Evolutionary conservation across 2,113 vertebrate genomes (phyloP), one percentile per base, ranked within the genome.

Genomic region (Hydrolagus affinis): DNA sequence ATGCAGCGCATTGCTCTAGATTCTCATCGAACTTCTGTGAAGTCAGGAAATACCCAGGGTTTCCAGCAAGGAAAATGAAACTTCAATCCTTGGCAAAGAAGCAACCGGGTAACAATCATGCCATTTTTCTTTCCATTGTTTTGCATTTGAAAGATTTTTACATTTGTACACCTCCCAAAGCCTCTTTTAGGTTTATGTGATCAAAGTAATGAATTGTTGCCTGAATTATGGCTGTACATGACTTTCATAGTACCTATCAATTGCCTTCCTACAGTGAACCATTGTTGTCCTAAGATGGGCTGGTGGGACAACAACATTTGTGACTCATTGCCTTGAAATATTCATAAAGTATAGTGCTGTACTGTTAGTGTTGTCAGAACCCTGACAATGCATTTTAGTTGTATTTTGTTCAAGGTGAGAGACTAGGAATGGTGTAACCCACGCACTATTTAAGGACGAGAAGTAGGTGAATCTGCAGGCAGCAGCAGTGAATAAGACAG

Each of bases 61-160:
- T 17, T 30, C 30, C 25, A 83, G 78, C 66, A 25, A 83, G 8
- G 76, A 80, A 80, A 28, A 32, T 66, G 25, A 83, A 25, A 83
- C 3, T 64, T 17, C 21, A 59, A 15, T 11, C n/a, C 8, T 59
- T 19, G 44, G 2, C 44, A 44, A 44, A 44, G 44, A 44, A 6
- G 17, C 19, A 19, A 25, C 23, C 66, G 23, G 64, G 60, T 30
- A 83, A 30, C 78, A 83, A 30, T 19, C 28, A 32, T 17, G 10
- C 21, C 59, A 32, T 66, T 23, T 66, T 23, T 83, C n/a, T 17
- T 59, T 83, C 66, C 23, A 83, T 25, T 75, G 56, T n/a, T 56
- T 75, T 83, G 44, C 25, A 25, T 17, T 32, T 19, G 19, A 23
- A 66, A 66, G 28, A 68, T 83, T 66, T 23, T 66, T 66, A 15